phyloP scores from a whole-genome alignment of 2,113 vertebrate genomes.

The Sus scrofa region T2T-Sscrofa CM000819.6:124419501-124420000 shows the following conservation, averaged over 20 bases:
- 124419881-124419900: not conserved
- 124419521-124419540: not conserved
- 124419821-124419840: not conserved
- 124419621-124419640: not conserved
- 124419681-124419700: not conserved
- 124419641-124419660: not conserved
- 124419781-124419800: not conserved
- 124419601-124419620: not conserved
- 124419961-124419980: not conserved
- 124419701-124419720: not conserved
- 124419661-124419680: not conserved
- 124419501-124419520: not conserved
- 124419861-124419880: not conserved
- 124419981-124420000: not conserved
- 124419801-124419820: no score
- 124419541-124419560: not conserved
- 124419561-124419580: not conserved
- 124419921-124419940: not conserved
- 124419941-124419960: not conserved
- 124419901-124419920: slow-evolving; percentile 50
- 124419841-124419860: not conserved
- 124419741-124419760: not conserved
- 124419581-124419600: not conserved
- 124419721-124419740: not conserved
- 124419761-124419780: not conserved